Evolutionary conservation across 2,888 invertebrate genomes (phyloP).

Genomic region (Mystacides longicornis): DNA sequence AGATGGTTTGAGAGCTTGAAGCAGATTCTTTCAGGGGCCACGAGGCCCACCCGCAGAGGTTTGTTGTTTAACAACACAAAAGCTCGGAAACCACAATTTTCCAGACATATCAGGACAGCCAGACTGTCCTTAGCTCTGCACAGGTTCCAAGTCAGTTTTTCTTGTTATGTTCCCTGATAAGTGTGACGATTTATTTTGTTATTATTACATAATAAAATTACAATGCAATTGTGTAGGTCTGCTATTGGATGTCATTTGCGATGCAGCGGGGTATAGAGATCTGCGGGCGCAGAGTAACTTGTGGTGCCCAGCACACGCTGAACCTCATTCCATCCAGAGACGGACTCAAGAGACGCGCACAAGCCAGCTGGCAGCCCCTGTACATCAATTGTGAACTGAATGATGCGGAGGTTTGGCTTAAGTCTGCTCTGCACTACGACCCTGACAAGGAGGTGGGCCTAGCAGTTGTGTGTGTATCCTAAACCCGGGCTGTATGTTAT

Average conservation of each 20-base stretch:
- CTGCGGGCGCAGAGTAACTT: slow-evolving; percentile 71
- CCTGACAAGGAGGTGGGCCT: slow-evolving; percentile 37
- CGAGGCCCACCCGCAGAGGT: slow-evolving; percentile 90
- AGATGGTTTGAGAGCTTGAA: slow-evolving; percentile 95
- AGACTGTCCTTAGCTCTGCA: slow-evolving; percentile 82
- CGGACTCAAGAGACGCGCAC: slow-evolving; percentile 74
- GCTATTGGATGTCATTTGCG: slow-evolving; percentile 97
- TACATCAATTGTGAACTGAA: slow-evolving; percentile 92
- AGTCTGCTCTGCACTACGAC: slow-evolving; percentile 61
- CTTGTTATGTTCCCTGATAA: not conserved
- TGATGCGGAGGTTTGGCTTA: slow-evolving; percentile 88
- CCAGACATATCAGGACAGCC: slow-evolving; percentile 84
- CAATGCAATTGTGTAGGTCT: slow-evolving; percentile 45
- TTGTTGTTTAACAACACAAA: slow-evolving; percentile 76
- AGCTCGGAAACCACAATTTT: slow-evolving; percentile 83
- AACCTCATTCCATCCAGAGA: slow-evolving; percentile 68
- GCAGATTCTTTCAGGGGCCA: slow-evolving; percentile 84
- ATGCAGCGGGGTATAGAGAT: slow-evolving; percentile 88
- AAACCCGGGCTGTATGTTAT: no score
- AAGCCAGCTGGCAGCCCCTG: slow-evolving; percentile 84
- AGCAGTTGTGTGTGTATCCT: not conserved
- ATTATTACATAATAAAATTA: not conserved
- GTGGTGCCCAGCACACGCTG: slow-evolving; percentile 71
- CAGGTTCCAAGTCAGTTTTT: slow-evolving; percentile 54
- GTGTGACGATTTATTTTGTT: no score